A percentile compares a stretch with the other conserved stretches of the same genome.
Evolutionary conservation across 2,888 invertebrate species (phyloP).

Genomic region (Cosmorhoe ocellata): DNA sequence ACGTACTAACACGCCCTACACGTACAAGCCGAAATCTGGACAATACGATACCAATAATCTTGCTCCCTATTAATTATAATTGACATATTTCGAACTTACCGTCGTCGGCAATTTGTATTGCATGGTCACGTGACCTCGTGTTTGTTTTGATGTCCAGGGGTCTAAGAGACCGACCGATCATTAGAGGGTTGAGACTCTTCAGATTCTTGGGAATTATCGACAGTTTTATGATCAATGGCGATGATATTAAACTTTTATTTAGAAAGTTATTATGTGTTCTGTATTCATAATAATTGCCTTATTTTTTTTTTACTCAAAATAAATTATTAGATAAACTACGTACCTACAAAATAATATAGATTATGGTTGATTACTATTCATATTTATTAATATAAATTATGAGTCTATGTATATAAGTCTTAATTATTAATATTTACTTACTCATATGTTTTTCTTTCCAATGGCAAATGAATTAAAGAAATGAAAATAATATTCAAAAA

Average conservation of each 20-base stretch:
- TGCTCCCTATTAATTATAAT: slow-evolving; percentile 77
- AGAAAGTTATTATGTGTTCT: no score
- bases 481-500: no score
- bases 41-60: slow-evolving; percentile 69
- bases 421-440: no score
- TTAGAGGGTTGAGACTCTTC: slow-evolving; percentile 51
- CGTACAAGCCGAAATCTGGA: slow-evolving; percentile 47
- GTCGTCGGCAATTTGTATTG: slow-evolving; percentile 65
- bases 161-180: slow-evolving; percentile 51
- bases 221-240: slow-evolving; percentile 24
- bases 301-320: no score
- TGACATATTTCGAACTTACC: slow-evolving; percentile 74
- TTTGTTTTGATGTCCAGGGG: slow-evolving; percentile 78
- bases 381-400: no score
- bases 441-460: no score
- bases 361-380: no score
- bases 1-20: slow-evolving; percentile 39
- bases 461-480: no score
- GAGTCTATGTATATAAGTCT: no score
- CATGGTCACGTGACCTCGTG: slow-evolving; percentile 67
- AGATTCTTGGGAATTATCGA: slow-evolving; percentile 35
- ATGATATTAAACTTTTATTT: not conserved
- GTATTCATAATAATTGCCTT: no score
- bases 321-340: no score
- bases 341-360: no score